phyloP scores from a whole-genome alignment of 2,113 vertebrate genomes.

The Nerophis lumbriciformis region DNA sequence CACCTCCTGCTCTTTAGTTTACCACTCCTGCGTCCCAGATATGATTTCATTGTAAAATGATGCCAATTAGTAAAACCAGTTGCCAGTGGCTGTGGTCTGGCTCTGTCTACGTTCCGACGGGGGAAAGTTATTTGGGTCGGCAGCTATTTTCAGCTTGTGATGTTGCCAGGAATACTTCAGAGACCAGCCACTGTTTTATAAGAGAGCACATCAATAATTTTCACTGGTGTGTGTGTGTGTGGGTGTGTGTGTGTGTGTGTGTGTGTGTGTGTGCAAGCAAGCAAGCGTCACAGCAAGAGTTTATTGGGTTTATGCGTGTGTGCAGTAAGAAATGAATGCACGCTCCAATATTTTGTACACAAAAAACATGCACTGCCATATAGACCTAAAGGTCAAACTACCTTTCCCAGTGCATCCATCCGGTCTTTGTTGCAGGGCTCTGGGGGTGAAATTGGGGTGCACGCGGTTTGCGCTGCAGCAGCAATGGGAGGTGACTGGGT shows the following conservation, averaged over 20 bases:
- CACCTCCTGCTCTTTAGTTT: conserved; percentile 31
- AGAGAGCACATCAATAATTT: conserved; percentile 74
- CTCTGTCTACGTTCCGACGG: conserved; percentile 51
- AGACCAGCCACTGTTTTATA: conserved; percentile 71
- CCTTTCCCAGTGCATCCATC: conserved; percentile 21
- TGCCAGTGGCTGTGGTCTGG: conserved; percentile 63
- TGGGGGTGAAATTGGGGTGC: conserved; percentile 56
- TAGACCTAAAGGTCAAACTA: conserved; percentile 33
- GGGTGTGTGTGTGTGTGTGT: conserved; percentile 11
- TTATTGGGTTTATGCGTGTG: conserved; percentile 52
- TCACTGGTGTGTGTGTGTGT: conserved; percentile 46
- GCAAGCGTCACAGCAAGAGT: conserved; percentile 27
- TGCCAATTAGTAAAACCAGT: conserved; percentile 65
- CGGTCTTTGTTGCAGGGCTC: conserved; percentile 8
- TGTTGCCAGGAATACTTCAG: conserved; percentile 74
- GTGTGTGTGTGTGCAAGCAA: conserved; percentile 19
- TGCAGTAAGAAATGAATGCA: conserved; percentile 12
- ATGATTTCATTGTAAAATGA: conserved; percentile 62
- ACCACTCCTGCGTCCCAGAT: conserved; percentile 61
- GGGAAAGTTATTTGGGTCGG: conserved; percentile 74
- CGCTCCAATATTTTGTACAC: conserved; percentile 16
- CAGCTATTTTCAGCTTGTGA: conserved; percentile 70
- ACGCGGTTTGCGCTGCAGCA: conserved; percentile 27
- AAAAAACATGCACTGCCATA: background rate
- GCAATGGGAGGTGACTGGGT: conserved; percentile 53